Conservation (phyloP, 2,113 vertebrate genomes). For the Corydoras sp. region DNA sequence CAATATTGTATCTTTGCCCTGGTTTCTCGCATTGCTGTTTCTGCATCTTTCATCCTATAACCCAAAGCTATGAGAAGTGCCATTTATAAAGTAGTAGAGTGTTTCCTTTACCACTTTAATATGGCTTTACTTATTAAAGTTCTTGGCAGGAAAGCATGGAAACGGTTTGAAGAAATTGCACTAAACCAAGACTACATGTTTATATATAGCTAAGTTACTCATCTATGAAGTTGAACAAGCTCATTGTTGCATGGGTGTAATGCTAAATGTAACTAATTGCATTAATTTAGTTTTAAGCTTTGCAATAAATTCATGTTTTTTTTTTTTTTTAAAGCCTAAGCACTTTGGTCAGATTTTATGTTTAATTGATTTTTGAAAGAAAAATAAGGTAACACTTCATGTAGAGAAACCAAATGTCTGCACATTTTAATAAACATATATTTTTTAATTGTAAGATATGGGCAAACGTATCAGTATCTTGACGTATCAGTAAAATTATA, state of each 20-base stretch:
- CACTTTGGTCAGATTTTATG: too few species aligned
- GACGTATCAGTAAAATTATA: too few species aligned
- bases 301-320: too few species aligned
- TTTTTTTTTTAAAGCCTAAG: too few species aligned
- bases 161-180: conserved; percentile 33
- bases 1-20: not conserved
- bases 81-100: not conserved
- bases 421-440: not conserved
- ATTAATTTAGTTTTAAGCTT: too few species aligned
- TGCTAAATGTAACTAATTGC: too few species aligned
- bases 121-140: conserved; percentile 27
- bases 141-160: conserved; percentile 32
- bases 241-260: not conserved
- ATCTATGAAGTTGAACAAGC: not conserved
- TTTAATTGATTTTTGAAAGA: too few species aligned
- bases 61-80: conserved; percentile 6
- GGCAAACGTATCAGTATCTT: too few species aligned
- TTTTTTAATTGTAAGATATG: too few species aligned
- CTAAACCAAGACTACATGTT: conserved; percentile 36
- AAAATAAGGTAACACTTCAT: too few species aligned
- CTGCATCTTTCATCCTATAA: not conserved
- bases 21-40: not conserved
- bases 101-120: conserved; percentile 2
- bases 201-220: conserved; percentile 23
- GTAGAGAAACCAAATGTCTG: too few species aligned